These are phyloP conservation scores for Lordiphosa fenestrarum DNA, from an alignment of 2,888 invertebrate genomes.

Conservation along the genomic window DNA sequence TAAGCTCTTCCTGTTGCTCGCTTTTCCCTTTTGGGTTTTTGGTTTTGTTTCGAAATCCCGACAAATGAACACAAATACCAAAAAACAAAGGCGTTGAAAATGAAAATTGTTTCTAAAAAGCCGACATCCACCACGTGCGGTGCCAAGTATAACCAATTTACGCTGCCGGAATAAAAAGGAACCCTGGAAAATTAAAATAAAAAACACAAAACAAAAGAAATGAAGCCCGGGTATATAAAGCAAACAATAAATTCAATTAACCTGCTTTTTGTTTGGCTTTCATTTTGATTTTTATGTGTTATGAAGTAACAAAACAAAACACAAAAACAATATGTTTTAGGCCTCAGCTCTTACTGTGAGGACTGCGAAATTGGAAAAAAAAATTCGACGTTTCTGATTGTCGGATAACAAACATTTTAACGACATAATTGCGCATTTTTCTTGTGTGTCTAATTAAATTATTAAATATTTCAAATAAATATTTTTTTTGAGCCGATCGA, in stretches of 20 bases:
- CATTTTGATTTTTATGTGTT: slow-evolving; percentile 36
- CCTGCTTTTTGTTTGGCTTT: slow-evolving; percentile 47
- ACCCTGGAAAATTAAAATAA: neutral
- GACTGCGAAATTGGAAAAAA: neutral
- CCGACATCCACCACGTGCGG: slow-evolving; percentile 19
- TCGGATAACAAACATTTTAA: slow-evolving; percentile 18
- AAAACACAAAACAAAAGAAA: slow-evolving; percentile 10
- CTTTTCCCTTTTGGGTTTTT: too few species aligned
- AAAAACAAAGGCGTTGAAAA: slow-evolving; percentile 17
- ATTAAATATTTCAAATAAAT: neutral
- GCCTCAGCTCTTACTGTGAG: slow-evolving; percentile 11
- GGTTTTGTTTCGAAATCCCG: slow-evolving; percentile 1
- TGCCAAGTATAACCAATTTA: slow-evolving; percentile 39
- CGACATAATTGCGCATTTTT: slow-evolving; percentile 1
- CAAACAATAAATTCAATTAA: slow-evolving; percentile 72
- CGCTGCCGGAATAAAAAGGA: slow-evolving; percentile 8
- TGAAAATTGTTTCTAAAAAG: slow-evolving; percentile 35
- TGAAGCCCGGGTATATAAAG: slow-evolving; percentile 20
- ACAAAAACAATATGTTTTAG: slow-evolving; percentile 14
- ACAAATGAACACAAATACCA: slow-evolving; percentile 26
- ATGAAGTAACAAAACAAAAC: slow-evolving; percentile 7
- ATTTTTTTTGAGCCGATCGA: too few species aligned
- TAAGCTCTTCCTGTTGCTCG: neutral
- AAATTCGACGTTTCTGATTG: slow-evolving; percentile 36
- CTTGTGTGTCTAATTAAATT: slow-evolving; percentile 19